These are phyloP conservation scores for Sylvia atricapilla DNA, from an alignment of 2,113 vertebrate species.

Conservation along the genomic window DNA sequence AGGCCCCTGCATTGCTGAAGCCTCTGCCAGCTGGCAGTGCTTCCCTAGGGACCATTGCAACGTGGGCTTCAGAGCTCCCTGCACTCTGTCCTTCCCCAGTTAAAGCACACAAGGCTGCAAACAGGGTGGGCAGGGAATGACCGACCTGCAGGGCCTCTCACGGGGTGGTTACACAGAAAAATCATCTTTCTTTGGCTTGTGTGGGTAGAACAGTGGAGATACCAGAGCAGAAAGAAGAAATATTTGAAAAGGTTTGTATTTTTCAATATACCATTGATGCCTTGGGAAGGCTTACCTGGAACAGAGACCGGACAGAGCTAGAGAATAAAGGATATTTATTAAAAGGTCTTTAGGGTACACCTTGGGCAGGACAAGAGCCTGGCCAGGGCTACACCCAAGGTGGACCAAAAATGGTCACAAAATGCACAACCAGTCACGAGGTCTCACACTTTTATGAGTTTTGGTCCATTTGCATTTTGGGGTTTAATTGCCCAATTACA, in stretches of 20 bases:
- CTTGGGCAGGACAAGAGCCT: neutral
- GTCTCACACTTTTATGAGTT: neutral
- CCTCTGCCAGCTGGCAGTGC: conserved; percentile 37
- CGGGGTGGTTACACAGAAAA: neutral
- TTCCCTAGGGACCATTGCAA: neutral
- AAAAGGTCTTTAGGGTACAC: neutral
- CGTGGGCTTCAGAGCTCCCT: neutral
- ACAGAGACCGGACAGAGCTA: neutral
- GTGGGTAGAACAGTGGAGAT: neutral
- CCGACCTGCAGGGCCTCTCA: neutral
- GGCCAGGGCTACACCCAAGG: neutral
- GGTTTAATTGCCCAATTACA: neutral
- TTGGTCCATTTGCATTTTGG: neutral
- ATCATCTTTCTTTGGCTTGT: neutral
- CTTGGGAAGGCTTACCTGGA: neutral
- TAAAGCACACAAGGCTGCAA: neutral
- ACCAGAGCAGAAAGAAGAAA: neutral
- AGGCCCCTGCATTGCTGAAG: neutral
- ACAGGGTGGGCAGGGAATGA: neutral
- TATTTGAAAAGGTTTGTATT: neutral
- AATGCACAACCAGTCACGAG: fast-evolving
- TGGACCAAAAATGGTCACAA: neutral
- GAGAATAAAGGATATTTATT: neutral
- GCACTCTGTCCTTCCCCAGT: neutral
- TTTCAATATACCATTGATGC: neutral